These are phyloP conservation scores for Hirundo rustica DNA, from an alignment of 2,797 vertebrate genomes.

Conservation along the genomic window DNA sequence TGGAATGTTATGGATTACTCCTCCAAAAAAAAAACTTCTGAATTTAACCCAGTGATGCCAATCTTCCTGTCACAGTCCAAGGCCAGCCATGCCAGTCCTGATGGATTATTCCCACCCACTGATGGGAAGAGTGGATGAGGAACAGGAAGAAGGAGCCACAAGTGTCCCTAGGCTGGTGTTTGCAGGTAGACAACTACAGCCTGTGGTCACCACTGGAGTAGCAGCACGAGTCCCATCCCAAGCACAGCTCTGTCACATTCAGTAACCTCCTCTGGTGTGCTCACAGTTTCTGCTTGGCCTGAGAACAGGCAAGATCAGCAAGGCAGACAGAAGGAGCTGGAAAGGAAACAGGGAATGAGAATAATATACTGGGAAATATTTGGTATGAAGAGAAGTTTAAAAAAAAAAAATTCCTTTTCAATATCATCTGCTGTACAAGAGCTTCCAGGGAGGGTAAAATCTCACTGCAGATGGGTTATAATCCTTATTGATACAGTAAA, in stretches of 20 bases:
- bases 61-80: neutral
- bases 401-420: constrained; percentile 3
- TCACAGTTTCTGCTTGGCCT: constrained; percentile 16
- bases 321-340: neutral
- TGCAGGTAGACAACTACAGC: neutral
- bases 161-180: neutral
- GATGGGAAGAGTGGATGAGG: neutral
- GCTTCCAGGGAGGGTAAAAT: constrained; percentile 39
- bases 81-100: neutral
- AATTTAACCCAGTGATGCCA: neutral
- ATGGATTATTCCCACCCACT: neutral
- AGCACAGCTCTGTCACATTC: neutral
- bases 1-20: neutral
- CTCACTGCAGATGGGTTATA: constrained; percentile 51
- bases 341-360: neutral
- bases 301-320: neutral
- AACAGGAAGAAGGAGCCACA: neutral
- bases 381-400: neutral
- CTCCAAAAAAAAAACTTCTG: neutral
- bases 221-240: neutral
- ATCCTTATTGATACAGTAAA: constrained; percentile 72
- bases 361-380: neutral
- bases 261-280: neutral
- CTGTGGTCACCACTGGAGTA: neutral
- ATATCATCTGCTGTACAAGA: neutral